These are phyloP conservation scores for Nicator chloris DNA, from an alignment of 2,113 vertebrate species.

Conservation along the genomic window DNA sequence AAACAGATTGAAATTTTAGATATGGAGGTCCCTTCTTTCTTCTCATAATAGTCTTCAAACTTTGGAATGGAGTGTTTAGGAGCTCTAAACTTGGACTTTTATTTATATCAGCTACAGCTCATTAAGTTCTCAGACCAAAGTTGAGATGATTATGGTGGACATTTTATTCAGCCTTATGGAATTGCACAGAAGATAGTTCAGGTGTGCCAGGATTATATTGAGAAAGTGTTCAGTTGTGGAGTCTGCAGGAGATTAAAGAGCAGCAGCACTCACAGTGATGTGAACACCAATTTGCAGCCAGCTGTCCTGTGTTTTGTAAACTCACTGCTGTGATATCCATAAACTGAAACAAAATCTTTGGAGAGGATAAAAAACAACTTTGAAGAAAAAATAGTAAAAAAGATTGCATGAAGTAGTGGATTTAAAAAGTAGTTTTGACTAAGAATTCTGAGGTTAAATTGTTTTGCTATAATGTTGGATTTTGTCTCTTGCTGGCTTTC, in stretches of 20 bases:
- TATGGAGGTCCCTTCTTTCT: background rate
- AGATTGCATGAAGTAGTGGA: background rate
- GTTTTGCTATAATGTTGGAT: background rate
- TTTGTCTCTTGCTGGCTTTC: background rate
- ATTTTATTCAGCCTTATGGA: background rate
- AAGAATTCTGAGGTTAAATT: background rate
- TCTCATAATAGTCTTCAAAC: background rate
- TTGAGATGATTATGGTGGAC: background rate
- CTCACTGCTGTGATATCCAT: background rate
- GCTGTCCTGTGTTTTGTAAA: background rate
- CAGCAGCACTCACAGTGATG: background rate
- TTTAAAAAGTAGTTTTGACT: background rate
- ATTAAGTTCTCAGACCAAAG: background rate
- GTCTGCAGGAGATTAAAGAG: background rate
- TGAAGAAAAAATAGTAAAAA: background rate
- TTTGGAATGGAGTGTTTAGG: background rate
- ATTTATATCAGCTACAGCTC: background rate
- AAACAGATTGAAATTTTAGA: background rate
- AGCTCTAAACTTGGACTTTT: background rate
- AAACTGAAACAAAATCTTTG: background rate
- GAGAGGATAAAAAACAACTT: background rate
- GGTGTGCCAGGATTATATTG: background rate
- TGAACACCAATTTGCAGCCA: background rate
- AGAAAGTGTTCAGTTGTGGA: background rate
- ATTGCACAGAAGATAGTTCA: background rate